phyloP scores from a whole-genome alignment of 2,113 vertebrate genomes.

The Haemorhous mexicanus region DNA sequence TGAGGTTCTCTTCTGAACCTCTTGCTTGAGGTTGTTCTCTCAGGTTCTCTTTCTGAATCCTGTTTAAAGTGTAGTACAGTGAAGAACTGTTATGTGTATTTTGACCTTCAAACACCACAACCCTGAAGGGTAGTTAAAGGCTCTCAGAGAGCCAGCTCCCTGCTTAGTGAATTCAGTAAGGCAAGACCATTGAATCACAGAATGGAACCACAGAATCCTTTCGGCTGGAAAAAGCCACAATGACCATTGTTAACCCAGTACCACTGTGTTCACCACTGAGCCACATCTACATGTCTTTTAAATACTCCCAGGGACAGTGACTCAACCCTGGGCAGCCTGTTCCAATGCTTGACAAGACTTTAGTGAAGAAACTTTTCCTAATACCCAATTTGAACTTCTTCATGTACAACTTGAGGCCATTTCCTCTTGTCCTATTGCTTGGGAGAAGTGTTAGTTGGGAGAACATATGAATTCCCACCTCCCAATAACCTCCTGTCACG shows the following conservation, averaged over 20 bases:
- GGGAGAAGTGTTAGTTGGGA: neutral
- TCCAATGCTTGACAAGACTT: neutral
- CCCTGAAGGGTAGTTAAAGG: neutral
- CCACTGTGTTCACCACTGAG: neutral
- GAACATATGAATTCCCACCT: neutral
- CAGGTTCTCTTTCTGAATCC: neutral
- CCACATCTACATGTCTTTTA: neutral
- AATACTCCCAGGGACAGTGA: neutral
- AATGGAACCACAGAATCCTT: neutral
- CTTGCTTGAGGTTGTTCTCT: neutral
- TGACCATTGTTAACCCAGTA: neutral
- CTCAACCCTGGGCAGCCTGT: neutral
- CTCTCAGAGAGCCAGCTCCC: neutral
- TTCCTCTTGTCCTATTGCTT: neutral
- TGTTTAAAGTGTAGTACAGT: neutral
- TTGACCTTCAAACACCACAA: neutral
- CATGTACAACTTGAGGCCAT: neutral
- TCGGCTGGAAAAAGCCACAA: neutral
- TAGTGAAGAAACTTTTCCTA: neutral
- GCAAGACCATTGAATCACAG: neutral
- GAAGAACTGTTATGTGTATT: neutral
- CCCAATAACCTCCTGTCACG: neutral
- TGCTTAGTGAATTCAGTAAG: neutral
- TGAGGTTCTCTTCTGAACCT: neutral
- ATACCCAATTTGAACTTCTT: neutral